These are phyloP conservation scores for Styela clava DNA, from an alignment of 23 tunicate species.

Conservation along the genomic window DNA sequence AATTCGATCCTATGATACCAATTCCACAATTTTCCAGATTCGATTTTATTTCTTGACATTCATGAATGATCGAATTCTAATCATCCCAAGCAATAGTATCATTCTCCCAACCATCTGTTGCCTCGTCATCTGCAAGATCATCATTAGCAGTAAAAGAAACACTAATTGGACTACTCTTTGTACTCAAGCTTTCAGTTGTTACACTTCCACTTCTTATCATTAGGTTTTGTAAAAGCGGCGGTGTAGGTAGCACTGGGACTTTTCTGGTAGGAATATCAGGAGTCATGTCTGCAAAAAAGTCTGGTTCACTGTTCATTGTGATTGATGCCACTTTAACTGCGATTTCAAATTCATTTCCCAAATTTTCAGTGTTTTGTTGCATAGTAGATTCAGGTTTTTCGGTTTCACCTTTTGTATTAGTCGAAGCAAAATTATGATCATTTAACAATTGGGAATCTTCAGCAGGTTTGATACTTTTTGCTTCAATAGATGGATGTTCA, in stretches of 20 bases:
- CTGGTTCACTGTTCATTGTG: neutral
- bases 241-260: neutral
- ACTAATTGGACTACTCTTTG: constrained; percentile 18
- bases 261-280: constrained; percentile 28
- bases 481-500: neutral
- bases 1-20: no score
- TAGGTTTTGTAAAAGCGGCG: neutral
- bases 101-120: constrained; percentile 23
- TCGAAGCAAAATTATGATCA: no score
- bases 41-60: no score
- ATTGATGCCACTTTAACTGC: constrained; percentile 17
- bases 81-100: constrained; percentile 12
- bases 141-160: constrained; percentile 7
- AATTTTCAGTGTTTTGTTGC: neutral
- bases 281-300: constrained; percentile 80
- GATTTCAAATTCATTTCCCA: constrained; percentile 70
- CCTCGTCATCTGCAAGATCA: constrained; percentile 19
- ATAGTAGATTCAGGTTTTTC: neutral
- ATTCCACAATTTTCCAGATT: no score
- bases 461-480: neutral
- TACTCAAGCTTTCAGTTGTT: neutral
- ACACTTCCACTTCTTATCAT: neutral
- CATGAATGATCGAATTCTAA: no score
- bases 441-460: neutral
- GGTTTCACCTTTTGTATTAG: neutral